These are phyloP conservation scores for Ecdyonurus torrentis DNA, from an alignment of 2,888 invertebrate species.

Conservation along the genomic window DNA sequence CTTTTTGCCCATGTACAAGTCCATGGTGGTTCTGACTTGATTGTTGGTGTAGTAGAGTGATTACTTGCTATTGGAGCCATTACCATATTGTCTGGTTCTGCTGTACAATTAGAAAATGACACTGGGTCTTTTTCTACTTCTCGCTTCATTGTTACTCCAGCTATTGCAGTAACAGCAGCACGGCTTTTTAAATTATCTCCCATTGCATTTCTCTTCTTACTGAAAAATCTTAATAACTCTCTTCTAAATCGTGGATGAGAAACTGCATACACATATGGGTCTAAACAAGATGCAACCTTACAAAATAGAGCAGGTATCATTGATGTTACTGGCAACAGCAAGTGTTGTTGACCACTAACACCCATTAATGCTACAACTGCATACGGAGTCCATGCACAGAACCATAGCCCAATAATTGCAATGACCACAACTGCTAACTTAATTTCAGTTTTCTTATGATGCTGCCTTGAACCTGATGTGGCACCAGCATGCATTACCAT, in stretches of 20 bases:
- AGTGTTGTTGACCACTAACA: constrained; percentile 41
- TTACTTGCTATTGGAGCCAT: background rate
- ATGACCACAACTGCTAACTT: constrained; percentile 51
- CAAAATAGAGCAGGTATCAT: constrained; percentile 67
- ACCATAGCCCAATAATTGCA: constrained; percentile 53
- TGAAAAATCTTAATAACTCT: constrained; percentile 35
- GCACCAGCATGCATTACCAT: constrained; percentile 35
- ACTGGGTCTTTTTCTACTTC: background rate
- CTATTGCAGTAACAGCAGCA: background rate
- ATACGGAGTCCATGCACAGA: constrained; percentile 70
- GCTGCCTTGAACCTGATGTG: constrained; percentile 21
- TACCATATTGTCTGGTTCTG: background rate
- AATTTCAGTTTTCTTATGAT: constrained; percentile 14
- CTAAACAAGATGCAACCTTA: constrained; percentile 63
- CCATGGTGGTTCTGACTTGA: background rate
- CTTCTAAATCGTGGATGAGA: constrained; percentile 60
- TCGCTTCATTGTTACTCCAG: background rate
- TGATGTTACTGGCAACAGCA: constrained; percentile 49
- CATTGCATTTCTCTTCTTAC: constrained; percentile 15
- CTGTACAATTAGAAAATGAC: background rate
- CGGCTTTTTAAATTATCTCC: background rate
- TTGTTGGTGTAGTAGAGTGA: background rate
- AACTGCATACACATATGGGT: constrained; percentile 64
- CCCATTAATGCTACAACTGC: constrained; percentile 58
- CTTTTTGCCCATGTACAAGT: background rate